phyloP scores from a whole-genome alignment of 2,797 vertebrate species.

The Acanthiza pusilla region DNA sequence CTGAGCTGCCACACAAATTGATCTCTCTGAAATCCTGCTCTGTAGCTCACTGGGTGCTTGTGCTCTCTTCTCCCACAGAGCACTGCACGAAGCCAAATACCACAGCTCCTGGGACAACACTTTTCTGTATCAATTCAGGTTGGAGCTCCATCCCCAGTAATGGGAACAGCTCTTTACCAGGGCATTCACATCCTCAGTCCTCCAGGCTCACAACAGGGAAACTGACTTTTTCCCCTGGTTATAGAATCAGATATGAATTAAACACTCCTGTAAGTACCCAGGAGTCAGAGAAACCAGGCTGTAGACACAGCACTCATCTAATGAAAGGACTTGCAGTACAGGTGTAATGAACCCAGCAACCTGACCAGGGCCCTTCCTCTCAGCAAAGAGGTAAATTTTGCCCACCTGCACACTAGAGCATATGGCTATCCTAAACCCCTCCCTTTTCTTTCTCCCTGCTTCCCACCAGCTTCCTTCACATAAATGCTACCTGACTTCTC shows the following conservation, averaged over 20 bases:
- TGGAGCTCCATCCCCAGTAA: not conserved
- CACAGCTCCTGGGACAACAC: not conserved
- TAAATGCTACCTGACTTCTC: not conserved
- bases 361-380: not conserved
- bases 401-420: not conserved
- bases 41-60: fast-evolving
- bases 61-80: not conserved
- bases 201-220: not conserved
- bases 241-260: not conserved
- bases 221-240: not conserved
- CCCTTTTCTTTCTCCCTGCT: not conserved
- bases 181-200: not conserved
- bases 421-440: not conserved
- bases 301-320: not conserved
- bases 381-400: not conserved
- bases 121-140: not conserved
- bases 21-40: not conserved
- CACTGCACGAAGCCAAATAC: fast-evolving
- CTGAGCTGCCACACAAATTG: not conserved
- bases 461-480: not conserved
- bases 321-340: not conserved
- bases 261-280: not conserved
- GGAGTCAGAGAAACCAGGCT: not conserved
- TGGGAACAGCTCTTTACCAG: not conserved
- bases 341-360: not conserved